Percentiles rank a stretch among this genome's conserved stretches.
These are phyloP conservation scores for Gorsachius magnificus DNA, from an alignment of 2,797 vertebrate species.

Conservation along the genomic window DNA sequence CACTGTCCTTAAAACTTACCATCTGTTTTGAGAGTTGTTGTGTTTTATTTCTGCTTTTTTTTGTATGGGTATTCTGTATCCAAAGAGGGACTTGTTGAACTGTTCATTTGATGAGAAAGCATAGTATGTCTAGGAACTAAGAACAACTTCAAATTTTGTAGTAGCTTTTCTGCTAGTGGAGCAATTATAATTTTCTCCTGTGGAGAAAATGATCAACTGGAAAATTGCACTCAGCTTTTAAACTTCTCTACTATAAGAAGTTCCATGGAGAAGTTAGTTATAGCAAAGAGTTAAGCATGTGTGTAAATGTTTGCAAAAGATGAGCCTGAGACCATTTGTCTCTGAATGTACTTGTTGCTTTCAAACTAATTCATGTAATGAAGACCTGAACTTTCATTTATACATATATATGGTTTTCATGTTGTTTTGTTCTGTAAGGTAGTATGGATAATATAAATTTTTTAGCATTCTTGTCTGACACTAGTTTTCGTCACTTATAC, in stretches of 20 bases:
- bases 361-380: neutral
- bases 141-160: neutral
- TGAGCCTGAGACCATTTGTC: neutral
- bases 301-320: conserved; percentile 6
- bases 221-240: neutral
- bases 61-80: neutral
- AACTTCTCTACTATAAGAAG: neutral
- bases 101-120: fast-evolving
- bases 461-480: neutral
- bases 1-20: neutral
- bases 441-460: neutral
- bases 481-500: neutral
- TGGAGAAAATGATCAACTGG: neutral
- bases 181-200: neutral
- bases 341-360: neutral
- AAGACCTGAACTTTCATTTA: neutral
- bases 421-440: neutral
- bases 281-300: neutral
- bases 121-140: neutral
- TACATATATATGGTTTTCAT: neutral
- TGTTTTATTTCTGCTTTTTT: neutral
- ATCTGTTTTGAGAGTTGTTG: neutral
- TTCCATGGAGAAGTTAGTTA: neutral
- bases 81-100: neutral
- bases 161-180: neutral